phyloP scores from a whole-genome alignment of 2,888 invertebrate species.

The Trachelus tabidus region DNA sequence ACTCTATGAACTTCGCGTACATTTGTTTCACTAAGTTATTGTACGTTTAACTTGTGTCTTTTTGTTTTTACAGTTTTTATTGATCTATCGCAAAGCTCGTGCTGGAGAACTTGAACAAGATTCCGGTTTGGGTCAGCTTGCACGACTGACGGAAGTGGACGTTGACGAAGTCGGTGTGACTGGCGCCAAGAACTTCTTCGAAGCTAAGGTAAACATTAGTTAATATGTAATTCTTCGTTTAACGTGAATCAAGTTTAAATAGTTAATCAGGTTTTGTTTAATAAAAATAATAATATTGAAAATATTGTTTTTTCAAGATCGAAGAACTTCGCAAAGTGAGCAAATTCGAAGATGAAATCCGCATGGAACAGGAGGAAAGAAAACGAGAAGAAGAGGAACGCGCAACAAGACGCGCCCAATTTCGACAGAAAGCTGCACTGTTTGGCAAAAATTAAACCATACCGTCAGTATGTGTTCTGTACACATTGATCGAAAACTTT shows the following conservation, averaged over 20 bases:
- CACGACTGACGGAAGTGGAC: conserved; percentile 88
- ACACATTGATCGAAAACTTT: no score
- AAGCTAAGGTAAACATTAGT: conserved; percentile 79
- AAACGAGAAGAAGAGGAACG: conserved; percentile 86
- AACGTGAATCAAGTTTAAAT: neutral
- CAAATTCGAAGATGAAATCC: conserved; percentile 93
- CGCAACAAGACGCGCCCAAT: conserved; percentile 82
- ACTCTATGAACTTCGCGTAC: neutral
- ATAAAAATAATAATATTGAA: no score
- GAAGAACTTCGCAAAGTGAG: conserved; percentile 84
- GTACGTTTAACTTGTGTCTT: neutral
- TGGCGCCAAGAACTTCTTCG: conserved; percentile 95
- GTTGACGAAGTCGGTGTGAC: conserved; percentile 95
- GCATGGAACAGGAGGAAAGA: conserved; percentile 91
- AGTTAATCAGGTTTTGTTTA: conserved; percentile 9
- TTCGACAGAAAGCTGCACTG: conserved; percentile 89
- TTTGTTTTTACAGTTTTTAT: conserved; percentile 69
- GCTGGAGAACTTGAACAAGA: conserved; percentile 90
- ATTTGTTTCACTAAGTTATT: neutral
- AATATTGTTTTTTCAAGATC: conserved; percentile 70
- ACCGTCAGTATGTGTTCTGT: neutral
- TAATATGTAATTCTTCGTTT: neutral
- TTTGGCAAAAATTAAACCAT: conserved; percentile 72
- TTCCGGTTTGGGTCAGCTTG: conserved; percentile 88
- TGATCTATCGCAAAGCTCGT: conserved; percentile 88